Conservation (phyloP, 2,113 vertebrate genomes). For the Etheostoma spectabile region DNA sequence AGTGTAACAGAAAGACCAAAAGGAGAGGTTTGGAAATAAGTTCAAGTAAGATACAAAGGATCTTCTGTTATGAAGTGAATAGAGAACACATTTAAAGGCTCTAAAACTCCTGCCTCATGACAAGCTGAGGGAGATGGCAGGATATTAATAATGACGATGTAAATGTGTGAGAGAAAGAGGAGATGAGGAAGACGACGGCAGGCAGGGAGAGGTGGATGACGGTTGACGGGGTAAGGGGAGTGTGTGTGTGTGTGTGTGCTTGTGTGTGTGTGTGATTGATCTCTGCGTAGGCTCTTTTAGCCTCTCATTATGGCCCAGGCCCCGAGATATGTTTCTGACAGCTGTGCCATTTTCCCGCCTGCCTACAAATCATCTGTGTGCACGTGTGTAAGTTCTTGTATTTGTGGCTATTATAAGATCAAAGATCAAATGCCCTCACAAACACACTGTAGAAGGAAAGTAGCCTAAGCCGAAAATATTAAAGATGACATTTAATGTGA, state of each 20-base stretch:
- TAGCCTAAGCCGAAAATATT: neutral
- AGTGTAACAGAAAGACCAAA: neutral
- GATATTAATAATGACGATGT: constrained; percentile 54
- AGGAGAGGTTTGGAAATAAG: neutral
- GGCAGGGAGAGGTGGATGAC: constrained; percentile 29
- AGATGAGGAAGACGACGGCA: constrained; percentile 16
- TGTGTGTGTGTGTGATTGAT: constrained; percentile 43
- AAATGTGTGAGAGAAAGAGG: constrained; percentile 15
- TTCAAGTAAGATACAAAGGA: neutral
- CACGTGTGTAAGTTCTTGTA: neutral
- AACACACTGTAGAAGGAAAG: neutral
- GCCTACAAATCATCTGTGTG: constrained; percentile 36
- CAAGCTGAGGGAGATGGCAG: constrained; percentile 32
- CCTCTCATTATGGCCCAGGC: constrained; percentile 48
- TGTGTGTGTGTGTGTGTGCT: constrained; percentile 6
- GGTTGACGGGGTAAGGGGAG: constrained; percentile 23
- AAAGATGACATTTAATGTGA: neutral
- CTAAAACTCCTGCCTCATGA: constrained; percentile 30
- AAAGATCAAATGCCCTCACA: neutral
- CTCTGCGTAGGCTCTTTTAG: constrained; percentile 38
- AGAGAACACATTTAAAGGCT: neutral
- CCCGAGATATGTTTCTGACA: constrained; percentile 52
- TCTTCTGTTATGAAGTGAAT: neutral
- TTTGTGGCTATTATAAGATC: neutral
- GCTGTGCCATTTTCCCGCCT: constrained; percentile 30